Conservation (phyloP, 2,797 vertebrate species). For the Pangasius mekongensis region DNA sequence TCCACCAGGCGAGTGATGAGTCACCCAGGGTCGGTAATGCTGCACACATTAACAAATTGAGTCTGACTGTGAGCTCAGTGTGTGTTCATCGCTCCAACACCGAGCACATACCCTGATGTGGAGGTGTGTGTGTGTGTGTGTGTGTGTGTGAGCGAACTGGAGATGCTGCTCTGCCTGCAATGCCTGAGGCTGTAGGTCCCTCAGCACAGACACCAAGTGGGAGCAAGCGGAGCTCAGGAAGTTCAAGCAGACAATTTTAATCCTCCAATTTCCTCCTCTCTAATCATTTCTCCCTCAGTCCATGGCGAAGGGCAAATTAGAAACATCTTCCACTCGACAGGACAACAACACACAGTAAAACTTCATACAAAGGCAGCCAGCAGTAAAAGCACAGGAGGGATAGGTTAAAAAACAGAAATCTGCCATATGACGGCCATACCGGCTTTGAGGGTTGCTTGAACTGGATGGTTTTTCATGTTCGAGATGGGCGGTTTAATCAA, state of each 20-base stretch:
- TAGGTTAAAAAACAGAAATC: conserved; percentile 7
- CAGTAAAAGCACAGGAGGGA: conserved; percentile 26
- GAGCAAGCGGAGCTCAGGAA: conserved; percentile 87
- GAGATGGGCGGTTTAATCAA: neutral
- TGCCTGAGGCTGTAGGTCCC: conserved; percentile 46
- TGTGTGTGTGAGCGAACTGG: conserved; percentile 34
- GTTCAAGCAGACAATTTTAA: conserved; percentile 98
- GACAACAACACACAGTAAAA: conserved; percentile 55
- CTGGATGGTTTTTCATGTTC: neutral
- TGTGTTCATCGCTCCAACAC: conserved; percentile 33
- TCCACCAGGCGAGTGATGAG: conserved; percentile 45
- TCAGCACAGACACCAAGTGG: conserved; percentile 48
- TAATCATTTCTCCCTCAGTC: conserved; percentile 92
- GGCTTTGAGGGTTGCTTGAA: neutral
- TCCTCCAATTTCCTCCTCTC: conserved; percentile 98
- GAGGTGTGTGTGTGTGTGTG: conserved; percentile 23
- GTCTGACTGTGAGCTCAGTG: conserved; percentile 53
- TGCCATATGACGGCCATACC: neutral
- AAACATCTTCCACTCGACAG: conserved; percentile 83
- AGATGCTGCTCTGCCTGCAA: conserved; percentile 45
- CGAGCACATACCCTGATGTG: conserved; percentile 29
- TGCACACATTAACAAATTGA: conserved; percentile 59
- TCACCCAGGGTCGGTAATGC: conserved; percentile 42
- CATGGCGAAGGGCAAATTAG: conserved; percentile 86
- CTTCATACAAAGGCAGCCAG: conserved; percentile 42